These are phyloP conservation scores for Cecidostiba fungosa DNA, from an alignment of 2,888 invertebrate species.

Conservation along the genomic window DNA sequence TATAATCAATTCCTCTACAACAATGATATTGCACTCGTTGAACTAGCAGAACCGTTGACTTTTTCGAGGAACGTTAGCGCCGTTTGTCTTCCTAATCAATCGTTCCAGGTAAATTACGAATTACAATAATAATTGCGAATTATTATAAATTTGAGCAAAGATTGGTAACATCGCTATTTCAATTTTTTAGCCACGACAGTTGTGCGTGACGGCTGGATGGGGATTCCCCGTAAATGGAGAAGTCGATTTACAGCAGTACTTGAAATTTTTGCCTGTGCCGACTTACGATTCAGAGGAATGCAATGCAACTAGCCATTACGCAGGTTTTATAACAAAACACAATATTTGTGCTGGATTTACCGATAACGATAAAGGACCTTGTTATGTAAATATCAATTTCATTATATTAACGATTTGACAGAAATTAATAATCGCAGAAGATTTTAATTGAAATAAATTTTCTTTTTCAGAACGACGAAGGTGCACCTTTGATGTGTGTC, in stretches of 20 bases:
- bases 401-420: not conserved
- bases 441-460: conserved; percentile 72
- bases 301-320: conserved; percentile 84
- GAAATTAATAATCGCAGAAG: not conserved
- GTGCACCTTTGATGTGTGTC: conserved; percentile 85
- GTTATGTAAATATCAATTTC: conserved; percentile 81
- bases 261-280: conserved; percentile 82
- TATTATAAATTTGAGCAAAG: not conserved
- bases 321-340: conserved; percentile 82
- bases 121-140: not conserved
- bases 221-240: conserved; percentile 80
- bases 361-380: conserved; percentile 82
- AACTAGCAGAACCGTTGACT: conserved; percentile 81
- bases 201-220: conserved; percentile 84
- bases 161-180: not conserved
- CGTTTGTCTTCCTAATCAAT: conserved; percentile 82
- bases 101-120: conserved; percentile 72
- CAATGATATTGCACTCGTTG: conserved; percentile 83
- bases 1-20: conserved; percentile 83
- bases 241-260: conserved; percentile 80
- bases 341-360: conserved; percentile 84
- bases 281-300: conserved; percentile 82
- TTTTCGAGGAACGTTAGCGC: conserved; percentile 82
- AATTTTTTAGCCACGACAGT: conserved; percentile 78
- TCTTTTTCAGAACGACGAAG: conserved; percentile 83